Conservation (phyloP, 2,113 vertebrate genomes). For the Paradoxurus hermaphroditus region DNA sequence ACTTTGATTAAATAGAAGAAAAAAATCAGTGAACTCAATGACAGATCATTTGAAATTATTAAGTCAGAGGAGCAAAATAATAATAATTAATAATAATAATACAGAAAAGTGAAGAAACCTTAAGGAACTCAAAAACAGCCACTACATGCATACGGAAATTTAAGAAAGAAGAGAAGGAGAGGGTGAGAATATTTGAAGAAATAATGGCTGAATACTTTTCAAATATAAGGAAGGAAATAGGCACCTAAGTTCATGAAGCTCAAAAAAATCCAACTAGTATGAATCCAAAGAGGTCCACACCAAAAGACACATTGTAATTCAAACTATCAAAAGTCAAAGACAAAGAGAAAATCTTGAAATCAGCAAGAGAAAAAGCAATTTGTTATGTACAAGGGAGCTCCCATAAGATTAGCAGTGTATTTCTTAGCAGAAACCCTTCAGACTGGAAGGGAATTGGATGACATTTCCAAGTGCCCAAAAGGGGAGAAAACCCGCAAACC, state of each 20-base stretch:
- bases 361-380: not conserved
- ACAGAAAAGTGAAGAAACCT: not conserved
- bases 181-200: not conserved
- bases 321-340: not conserved
- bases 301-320: not conserved
- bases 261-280: not conserved
- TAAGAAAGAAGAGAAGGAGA: not conserved
- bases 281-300: not conserved
- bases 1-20: not conserved
- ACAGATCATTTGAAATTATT: not conserved
- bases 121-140: not conserved
- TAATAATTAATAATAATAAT: not conserved
- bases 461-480: not conserved
- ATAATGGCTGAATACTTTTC: not conserved
- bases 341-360: not conserved
- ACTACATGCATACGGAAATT: not conserved
- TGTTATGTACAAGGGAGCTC: not conserved
- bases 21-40: not conserved
- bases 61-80: not conserved
- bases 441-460: not conserved
- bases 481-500: not conserved
- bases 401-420: not conserved
- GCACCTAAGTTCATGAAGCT: not conserved
- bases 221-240: not conserved
- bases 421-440: not conserved